Conservation (phyloP, 2,797 vertebrate species). For the Rhincodon typus region DNA sequence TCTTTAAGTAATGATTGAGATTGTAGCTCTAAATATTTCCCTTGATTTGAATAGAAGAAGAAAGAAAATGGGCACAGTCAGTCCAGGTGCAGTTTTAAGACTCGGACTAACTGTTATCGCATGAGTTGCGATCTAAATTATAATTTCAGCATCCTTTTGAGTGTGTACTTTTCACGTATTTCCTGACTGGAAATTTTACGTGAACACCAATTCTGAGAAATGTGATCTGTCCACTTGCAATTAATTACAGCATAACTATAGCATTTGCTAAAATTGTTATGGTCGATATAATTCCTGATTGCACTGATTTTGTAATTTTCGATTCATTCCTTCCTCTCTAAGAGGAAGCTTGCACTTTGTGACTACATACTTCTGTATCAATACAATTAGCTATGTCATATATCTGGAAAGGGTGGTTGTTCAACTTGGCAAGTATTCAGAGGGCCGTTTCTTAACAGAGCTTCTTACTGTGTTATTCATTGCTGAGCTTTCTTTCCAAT, state of each 20-base stretch:
- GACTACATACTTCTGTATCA: background rate
- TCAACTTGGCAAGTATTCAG: background rate
- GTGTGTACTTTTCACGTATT: background rate
- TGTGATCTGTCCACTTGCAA: too few species aligned
- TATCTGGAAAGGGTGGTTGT: background rate
- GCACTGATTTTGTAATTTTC: background rate
- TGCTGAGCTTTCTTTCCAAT: background rate
- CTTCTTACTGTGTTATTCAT: background rate
- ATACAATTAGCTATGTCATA: background rate
- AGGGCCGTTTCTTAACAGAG: background rate
- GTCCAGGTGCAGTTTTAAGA: background rate
- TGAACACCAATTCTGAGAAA: too few species aligned
- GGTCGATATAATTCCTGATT: background rate
- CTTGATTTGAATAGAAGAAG: too few species aligned
- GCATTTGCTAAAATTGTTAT: background rate
- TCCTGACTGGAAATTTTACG: background rate
- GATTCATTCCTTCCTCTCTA: background rate
- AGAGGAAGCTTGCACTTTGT: background rate
- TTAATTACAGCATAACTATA: background rate
- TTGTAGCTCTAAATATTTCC: background rate
- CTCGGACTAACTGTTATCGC: background rate
- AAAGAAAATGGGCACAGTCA: background rate
- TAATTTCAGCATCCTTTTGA: background rate
- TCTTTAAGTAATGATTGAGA: background rate
- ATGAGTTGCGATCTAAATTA: background rate